Base-by-base conservation (phyloP, 2,113 vertebrate species). In the Oreochromis niloticus region DNA sequence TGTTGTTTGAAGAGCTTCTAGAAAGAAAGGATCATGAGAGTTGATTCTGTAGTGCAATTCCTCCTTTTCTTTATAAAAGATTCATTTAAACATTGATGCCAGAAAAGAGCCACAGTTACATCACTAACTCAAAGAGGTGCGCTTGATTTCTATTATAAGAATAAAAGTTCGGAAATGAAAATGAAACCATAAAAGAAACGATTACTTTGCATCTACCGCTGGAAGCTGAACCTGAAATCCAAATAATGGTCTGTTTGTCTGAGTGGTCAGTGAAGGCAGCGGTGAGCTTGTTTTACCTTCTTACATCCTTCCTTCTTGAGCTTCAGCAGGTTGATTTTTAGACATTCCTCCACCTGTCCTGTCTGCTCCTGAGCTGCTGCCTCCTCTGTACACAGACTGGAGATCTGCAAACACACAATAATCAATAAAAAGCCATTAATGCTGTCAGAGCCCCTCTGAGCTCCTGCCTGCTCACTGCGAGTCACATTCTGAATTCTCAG, bases 281-380 rank as follows among this genome's bases (percentile, higher is more conserved):
- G 9, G 4, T 1, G 30, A 39, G 19, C 1, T 19, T 1, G 1
- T 32, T 92, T 66, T 96, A 98, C 99, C 97, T 98, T 99, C 83
- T 99, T 99, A 85, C 99, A 99, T 87, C 93, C 93, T 10, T 99
- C 97, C 0, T 96, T 96, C 92, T 97, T 98, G 93, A 99, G 97
- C 95, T 99, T 99, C 71, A 99, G 97, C 91, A 99, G 96, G 93
- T 99, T 99, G 66, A 98, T 96, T 93, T 99, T 99, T 79, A 99
- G 95, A 93, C 99, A 99, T 88, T 99, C 99, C 91, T 99, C 98
- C 32, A 99, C 99, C 90, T 99, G 99, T 17, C 99, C 98, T 0
- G 98, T 99, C 94, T 99, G 99, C 88, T 99, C 99, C 91, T 99
- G 99, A 63, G 98, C 99, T 7, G 98, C 99, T 14, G 98, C 98